Evolutionary conservation across 2,797 vertebrate genomes (phyloP), one percentile per base, ranked within the genome.

Genomic region (Hapalemur alaotrensis): DNA sequence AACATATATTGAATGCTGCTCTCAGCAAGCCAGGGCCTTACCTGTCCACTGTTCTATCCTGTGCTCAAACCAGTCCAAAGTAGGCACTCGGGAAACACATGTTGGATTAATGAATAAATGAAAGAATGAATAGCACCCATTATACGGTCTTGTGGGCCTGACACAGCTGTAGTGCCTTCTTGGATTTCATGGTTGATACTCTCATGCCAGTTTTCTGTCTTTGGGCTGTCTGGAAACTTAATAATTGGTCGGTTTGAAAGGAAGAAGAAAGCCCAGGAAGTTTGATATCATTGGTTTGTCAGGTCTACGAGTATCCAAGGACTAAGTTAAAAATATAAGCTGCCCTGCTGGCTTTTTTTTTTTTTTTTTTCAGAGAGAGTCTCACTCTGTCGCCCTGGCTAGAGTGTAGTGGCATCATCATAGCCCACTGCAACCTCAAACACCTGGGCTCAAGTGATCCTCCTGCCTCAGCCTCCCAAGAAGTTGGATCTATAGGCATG

Each of bases 111-210:
- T 3, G 41, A 54, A 54, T 43, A 14, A 48, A 30, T 5, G 25
- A 86, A 61, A 30, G 46, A 32, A 32, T n/a, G 75, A n/a, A 32
- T 0, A 23, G 1, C 0, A 28, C 20, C 5, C 23, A 17, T 14
- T 10, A 7, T 10, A 7, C 18, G 11, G 17, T 54, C 30, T 89
- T 67, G 85, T 25, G 92, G 92, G 32, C 41, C 32, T 63, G 70
- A 8, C 9, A 13, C 23, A 28, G 30, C 41, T 3, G 6, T 1
- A 22, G 9, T 2, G 4, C 9, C 32, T 23, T 11, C 10, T 20
- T 89, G 73, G 50, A 35, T 70, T 70, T 86, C 65, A 79, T 59
- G 7, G 22, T n/a, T 46, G 41, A 54, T 32, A 25, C 1, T 18
- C 23, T 88, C 23, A 18, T 0, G 5, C 13, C 70, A 38, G 9